phyloP scores from a whole-genome alignment of 2,113 vertebrate species.

The Dipodomys ordii region DNA sequence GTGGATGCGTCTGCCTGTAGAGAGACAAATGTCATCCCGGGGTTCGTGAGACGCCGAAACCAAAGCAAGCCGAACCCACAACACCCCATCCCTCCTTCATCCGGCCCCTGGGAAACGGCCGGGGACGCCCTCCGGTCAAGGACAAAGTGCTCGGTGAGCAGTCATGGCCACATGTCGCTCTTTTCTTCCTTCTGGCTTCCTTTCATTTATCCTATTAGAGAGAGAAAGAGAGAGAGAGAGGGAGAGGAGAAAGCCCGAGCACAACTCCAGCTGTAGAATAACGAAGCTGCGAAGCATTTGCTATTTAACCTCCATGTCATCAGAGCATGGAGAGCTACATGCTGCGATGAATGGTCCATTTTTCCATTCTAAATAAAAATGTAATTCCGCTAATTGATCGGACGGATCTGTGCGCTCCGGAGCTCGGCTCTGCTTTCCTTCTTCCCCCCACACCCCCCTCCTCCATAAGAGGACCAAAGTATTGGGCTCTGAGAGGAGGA shows the following conservation, averaged over 20 bases:
- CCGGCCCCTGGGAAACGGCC: neutral
- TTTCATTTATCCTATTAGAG: slow-evolving; percentile 31
- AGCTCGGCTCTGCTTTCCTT: neutral
- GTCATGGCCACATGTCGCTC: slow-evolving; percentile 6
- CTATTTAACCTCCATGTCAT: slow-evolving; percentile 60
- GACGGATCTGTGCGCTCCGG: neutral
- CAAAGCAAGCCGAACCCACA: neutral
- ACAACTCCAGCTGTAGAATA: slow-evolving; percentile 27
- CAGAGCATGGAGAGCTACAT: slow-evolving; percentile 36
- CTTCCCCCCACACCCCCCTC: neutral
- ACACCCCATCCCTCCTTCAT: neutral
- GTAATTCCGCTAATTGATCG: slow-evolving; percentile 64
- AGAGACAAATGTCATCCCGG: neutral
- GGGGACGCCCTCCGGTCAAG: slow-evolving; percentile 62
- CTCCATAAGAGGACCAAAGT: slow-evolving; percentile 9
- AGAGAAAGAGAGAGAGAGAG: too few relatives aligned
- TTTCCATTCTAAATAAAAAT: slow-evolving; percentile 61
- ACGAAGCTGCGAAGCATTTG: slow-evolving; percentile 47
- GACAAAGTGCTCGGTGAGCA: slow-evolving; percentile 54
- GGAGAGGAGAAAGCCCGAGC: neutral
- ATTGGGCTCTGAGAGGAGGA: neutral
- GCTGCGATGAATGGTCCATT: slow-evolving; percentile 34
- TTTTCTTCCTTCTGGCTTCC: slow-evolving; percentile 41
- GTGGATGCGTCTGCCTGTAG: too few relatives aligned
- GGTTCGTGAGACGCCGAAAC: neutral